Evolutionary conservation across 2,113 vertebrate species (phyloP).

Genomic region (Natator depressus): DNA sequence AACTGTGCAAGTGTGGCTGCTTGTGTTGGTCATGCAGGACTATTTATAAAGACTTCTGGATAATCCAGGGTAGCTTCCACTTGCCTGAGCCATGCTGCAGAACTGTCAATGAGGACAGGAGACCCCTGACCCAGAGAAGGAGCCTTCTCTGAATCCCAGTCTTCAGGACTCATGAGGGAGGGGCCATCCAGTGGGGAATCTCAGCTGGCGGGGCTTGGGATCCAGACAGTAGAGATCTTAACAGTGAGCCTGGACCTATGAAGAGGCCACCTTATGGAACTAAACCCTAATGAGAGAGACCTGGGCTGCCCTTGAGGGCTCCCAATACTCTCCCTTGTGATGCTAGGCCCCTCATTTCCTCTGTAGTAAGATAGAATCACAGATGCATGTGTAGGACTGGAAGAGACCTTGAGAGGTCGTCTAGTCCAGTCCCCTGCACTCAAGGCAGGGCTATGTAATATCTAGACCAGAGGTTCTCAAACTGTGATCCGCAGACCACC

Average conservation of each 20-base stretch:
- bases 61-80: neutral
- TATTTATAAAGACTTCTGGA: neutral
- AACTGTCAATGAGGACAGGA: neutral
- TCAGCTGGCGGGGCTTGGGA: no score
- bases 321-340: fast-evolving
- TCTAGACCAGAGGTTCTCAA: no score
- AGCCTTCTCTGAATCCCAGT: neutral
- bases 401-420: no score
- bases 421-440: neutral
- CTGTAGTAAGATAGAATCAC: fast-evolving
- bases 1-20: neutral
- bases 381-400: neutral
- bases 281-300: neutral
- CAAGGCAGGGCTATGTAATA: neutral
- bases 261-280: neutral
- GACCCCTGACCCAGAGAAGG: neutral
- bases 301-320: fast-evolving
- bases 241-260: neutral
- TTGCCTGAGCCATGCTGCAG: neutral
- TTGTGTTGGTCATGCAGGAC: neutral
- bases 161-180: neutral
- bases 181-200: neutral
- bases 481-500: no score
- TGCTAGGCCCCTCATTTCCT: fast-evolving
- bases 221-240: no score